Evolutionary conservation across 2,888 invertebrate genomes (phyloP).

Genomic region (Acanthoscelides obtectus): DNA sequence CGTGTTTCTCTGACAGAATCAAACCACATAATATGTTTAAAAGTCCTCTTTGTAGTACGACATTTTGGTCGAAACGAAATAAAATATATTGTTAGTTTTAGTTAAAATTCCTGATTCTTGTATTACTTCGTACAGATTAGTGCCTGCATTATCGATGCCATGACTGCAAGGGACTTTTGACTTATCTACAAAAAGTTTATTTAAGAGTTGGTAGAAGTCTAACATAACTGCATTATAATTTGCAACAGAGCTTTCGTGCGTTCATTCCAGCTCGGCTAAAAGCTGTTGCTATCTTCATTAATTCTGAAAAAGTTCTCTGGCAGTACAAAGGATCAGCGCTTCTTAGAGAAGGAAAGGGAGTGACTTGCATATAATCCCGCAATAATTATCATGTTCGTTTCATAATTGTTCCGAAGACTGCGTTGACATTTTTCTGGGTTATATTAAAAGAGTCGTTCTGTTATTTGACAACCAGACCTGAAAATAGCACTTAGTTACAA

Average conservation of each 20-base stretch:
- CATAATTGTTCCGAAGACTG: background rate
- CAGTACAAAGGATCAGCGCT: background rate
- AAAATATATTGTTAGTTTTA: no score
- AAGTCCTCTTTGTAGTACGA: no score
- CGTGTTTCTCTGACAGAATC: no score
- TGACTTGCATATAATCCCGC: background rate
- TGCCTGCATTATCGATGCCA: no score
- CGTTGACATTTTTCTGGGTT: background rate
- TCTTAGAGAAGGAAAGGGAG: background rate
- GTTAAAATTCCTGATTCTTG: no score
- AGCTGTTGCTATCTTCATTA: background rate
- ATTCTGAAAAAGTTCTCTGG: background rate
- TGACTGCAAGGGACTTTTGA: no score
- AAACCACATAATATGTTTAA: no score
- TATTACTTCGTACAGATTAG: no score
- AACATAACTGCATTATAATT: background rate
- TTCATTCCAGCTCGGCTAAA: background rate
- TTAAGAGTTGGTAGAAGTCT: background rate
- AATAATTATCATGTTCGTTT: background rate
- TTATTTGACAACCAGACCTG: background rate
- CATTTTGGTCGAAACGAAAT: no score
- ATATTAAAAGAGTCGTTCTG: background rate
- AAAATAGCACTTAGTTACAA: no score
- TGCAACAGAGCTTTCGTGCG: background rate
- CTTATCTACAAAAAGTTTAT: no score